Evolutionary conservation across 2,113 vertebrate genomes (phyloP), one percentile per base, ranked within the genome.

Genomic region (Macroglossus sobrinus): DNA sequence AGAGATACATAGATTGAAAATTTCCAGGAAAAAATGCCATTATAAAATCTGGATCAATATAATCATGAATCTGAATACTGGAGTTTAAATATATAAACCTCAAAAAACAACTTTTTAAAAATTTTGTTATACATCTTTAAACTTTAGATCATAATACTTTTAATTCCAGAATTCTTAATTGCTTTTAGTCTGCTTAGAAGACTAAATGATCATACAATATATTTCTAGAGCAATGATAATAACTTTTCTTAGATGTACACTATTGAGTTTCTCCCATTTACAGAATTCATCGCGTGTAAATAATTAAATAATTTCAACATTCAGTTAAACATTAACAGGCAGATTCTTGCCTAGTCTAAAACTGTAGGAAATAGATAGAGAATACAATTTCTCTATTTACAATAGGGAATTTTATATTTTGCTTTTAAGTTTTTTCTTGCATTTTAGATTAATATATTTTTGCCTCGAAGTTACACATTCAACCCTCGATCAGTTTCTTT

Each of bases 101-200:
- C 2, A 59, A 89, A 93, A 93, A 59, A 35, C 13, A 61, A 61
- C 22, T 81, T 92, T 85, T 55, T 10, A 76, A 74, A 91, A 53
- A 35, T 15, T 69, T 45, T 61, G 63, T 57, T 63, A 85, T 22
- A 74, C 80, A 72, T 87, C 45, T 78, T 50, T n/a, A 85, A 94
- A 59, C 22, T 11, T 59, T 78, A 84, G 61, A 84, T 38, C 50
- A 69, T 76, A 84, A 55, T 8, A 55, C 47, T 78, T 66, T 88
- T 88, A 95, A 84, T 75, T 79, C 69, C 33, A 95, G 35, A 94
- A 95, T 89, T 74, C n/a, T 80, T 90, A 90, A 93, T 30, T 87
- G 33, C 47, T 97, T 93, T 84, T 18, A 64, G 59, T 63, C 24
- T 84, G 19, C 45, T 55, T 69, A 94, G 43, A 93, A 66, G 61